Percentiles rank a stretch among this genome's conserved stretches.
Conservation (phyloP, 2,888 invertebrate species). For the Pandemis corylana region DNA sequence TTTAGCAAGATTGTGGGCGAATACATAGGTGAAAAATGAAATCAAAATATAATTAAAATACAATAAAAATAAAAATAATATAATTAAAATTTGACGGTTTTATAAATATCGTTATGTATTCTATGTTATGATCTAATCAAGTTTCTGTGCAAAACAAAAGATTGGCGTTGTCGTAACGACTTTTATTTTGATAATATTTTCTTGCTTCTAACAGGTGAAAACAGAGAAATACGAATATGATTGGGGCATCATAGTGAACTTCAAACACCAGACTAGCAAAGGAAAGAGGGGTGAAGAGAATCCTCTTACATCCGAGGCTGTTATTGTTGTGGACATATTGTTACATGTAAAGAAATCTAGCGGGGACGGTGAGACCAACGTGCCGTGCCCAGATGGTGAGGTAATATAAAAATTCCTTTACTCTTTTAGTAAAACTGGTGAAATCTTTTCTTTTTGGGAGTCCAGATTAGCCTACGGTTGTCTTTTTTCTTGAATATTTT, state of each 20-base stretch:
- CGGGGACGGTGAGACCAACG: constrained; percentile 85
- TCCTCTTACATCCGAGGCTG: constrained; percentile 83
- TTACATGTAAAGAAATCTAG: constrained; percentile 90
- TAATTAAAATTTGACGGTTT: background rate
- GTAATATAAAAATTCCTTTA: constrained; percentile 56
- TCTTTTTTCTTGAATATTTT: too few relatives aligned
- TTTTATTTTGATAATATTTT: background rate
- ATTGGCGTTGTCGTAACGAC: too few relatives aligned
- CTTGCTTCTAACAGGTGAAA: constrained; percentile 86
- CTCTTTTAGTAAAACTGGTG: background rate
- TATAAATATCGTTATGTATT: too few relatives aligned
- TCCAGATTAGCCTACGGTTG: too few relatives aligned
- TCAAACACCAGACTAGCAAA: constrained; percentile 88
- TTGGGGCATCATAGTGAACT: constrained; percentile 98
- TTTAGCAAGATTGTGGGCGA: too few relatives aligned
- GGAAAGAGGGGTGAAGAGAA: constrained; percentile 79
- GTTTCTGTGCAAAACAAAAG: too few relatives aligned
- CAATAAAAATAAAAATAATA: too few relatives aligned
- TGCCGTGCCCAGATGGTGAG: constrained; percentile 88
- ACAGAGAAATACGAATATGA: constrained; percentile 95
- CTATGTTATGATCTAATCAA: too few relatives aligned
- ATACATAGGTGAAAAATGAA: too few relatives aligned
- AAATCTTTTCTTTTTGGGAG: too few relatives aligned
- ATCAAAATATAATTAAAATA: too few relatives aligned
- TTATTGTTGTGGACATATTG: constrained; percentile 93